Evolutionary conservation across 53 echinoderm and acorn worm genomes (phyloP).

Genomic region (Holothuria scabra): DNA sequence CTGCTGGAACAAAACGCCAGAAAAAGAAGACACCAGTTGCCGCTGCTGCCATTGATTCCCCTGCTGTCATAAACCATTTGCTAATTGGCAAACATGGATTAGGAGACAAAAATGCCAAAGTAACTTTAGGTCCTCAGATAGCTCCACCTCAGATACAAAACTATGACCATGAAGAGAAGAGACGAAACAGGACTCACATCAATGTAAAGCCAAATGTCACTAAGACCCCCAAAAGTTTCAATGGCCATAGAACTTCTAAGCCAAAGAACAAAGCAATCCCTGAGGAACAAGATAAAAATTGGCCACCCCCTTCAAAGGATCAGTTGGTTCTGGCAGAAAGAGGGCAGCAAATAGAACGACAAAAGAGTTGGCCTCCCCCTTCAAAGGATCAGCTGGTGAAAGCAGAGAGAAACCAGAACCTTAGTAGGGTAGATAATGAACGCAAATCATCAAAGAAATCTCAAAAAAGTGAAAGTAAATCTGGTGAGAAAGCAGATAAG

Average conservation of each 20-base stretch:
- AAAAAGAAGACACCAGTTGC: constrained; percentile 38
- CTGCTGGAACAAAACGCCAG: constrained; percentile 1
- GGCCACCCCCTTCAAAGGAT: constrained; percentile 35
- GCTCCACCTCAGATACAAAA: constrained; percentile 50
- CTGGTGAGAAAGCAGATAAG: neutral
- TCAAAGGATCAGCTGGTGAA: constrained; percentile 45
- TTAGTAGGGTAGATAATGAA: neutral
- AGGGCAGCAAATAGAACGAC: constrained; percentile 1
- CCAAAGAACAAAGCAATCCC: neutral
- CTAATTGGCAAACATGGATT: constrained; percentile 89
- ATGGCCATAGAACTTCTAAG: constrained; percentile 3
- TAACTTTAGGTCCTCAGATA: constrained; percentile 70
- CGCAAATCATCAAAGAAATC: neutral
- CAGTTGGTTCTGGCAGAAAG: neutral
- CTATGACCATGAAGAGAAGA: constrained; percentile 41
- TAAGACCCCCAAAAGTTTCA: constrained; percentile 18
- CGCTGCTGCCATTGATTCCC: constrained; percentile 82
- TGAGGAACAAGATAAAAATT: neutral
- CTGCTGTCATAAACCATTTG: constrained; percentile 93
- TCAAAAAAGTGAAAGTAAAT: neutral
- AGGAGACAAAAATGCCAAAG: constrained; percentile 83
- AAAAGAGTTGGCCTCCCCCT: constrained; percentile 36
- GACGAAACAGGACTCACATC: constrained; percentile 57
- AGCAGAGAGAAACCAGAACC: constrained; percentile 18
- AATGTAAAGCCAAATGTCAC: constrained; percentile 60